Evolutionary conservation across 92 coral and sea anemone species (phyloP).

Genomic region (Bergia puertoricense): DNA sequence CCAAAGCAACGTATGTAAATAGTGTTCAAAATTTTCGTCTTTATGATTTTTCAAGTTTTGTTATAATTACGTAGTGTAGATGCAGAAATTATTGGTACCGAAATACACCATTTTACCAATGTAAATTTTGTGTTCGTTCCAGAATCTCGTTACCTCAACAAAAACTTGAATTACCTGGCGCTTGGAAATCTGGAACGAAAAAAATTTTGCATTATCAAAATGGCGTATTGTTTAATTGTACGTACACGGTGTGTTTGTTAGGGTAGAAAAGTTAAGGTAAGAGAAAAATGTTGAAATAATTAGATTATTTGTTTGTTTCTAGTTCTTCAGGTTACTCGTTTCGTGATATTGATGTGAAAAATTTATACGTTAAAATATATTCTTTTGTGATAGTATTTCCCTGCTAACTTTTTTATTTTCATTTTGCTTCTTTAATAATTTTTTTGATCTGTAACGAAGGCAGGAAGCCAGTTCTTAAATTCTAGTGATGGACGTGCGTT

Average conservation of each 20-base stretch:
- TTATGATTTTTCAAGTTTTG: neutral
- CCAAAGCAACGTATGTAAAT: slow-evolving; percentile 32
- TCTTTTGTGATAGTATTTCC: slow-evolving; percentile 4
- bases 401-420: slow-evolving; percentile 3
- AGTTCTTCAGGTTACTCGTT: neutral
- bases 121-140: no score
- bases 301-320: neutral
- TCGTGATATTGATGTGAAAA: neutral
- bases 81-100: neutral
- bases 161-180: no score
- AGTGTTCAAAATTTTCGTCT: slow-evolving; percentile 10
- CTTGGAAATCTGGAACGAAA: no score
- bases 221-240: neutral
- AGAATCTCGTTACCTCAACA: no score
- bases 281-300: neutral
- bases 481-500: neutral
- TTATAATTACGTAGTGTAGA: neutral
- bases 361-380: neutral
- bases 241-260: neutral
- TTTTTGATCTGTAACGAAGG: neutral
- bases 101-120: neutral
- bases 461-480: neutral
- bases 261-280: neutral
- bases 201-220: no score
- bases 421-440: slow-evolving; percentile 1